phyloP scores from a whole-genome alignment of 2,113 vertebrate species.

The Semicossyphus pulcher region DNA sequence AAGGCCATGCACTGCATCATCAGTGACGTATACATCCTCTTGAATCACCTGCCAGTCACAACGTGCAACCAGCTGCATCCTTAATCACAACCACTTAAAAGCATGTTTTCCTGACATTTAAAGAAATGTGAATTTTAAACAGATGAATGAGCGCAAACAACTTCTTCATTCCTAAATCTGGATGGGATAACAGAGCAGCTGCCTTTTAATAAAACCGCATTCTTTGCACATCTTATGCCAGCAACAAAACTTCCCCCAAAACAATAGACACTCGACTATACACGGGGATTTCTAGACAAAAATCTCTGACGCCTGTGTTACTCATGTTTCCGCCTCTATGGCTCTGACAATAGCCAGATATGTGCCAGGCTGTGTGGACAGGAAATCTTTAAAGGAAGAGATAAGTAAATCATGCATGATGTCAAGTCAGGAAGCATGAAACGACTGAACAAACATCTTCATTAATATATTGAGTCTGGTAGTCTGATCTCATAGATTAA shows the following conservation, averaged over 20 bases:
- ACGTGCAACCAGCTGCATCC: background rate
- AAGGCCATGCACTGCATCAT: background rate
- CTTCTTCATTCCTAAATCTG: background rate
- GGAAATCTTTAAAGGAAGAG: background rate
- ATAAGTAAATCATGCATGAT: background rate
- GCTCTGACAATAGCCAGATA: constrained; percentile 14
- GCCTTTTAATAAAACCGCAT: background rate
- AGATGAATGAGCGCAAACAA: background rate
- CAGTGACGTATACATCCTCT: background rate
- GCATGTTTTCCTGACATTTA: background rate
- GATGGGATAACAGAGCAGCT: background rate
- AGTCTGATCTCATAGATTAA: background rate
- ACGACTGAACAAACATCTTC: background rate
- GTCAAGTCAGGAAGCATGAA: constrained; percentile 6
- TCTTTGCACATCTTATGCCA: background rate
- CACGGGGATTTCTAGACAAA: constrained; percentile 29
- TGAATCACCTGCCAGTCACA: background rate
- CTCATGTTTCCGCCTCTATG: constrained; percentile 61
- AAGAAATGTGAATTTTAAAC: background rate
- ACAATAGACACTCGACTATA: constrained; percentile 25
- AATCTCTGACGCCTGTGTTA: constrained; percentile 27
- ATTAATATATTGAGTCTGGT: background rate
- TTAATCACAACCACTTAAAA: background rate
- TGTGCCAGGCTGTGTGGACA: background rate
- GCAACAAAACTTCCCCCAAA: constrained; percentile 6